phyloP scores from a whole-genome alignment of 1,140 invertebrate genomes.

The Seison nebaliae region DNA sequence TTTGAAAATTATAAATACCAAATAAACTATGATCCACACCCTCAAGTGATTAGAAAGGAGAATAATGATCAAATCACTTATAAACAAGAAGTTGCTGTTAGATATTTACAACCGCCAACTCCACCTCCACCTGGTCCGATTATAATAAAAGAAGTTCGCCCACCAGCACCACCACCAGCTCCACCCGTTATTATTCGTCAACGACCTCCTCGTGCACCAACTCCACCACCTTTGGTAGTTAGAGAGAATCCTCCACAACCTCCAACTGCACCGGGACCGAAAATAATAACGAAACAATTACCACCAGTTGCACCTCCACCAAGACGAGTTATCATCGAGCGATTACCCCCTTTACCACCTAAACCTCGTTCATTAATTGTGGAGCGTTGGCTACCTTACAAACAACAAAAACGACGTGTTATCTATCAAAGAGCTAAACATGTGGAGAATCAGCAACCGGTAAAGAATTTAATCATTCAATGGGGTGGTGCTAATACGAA shows the following conservation, averaged over 20 bases:
- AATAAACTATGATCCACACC: conserved; percentile 4
- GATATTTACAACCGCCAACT: conserved; percentile 12
- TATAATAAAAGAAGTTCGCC: conserved; percentile 3
- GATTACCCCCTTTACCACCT: conserved; percentile 2
- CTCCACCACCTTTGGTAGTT: conserved; percentile 4
- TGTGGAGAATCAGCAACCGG: neutral
- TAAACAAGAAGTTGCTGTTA: conserved; percentile 10
- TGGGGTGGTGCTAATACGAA: neutral
- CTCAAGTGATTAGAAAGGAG: conserved; percentile 6
- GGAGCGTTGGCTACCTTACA: conserved; percentile 9
- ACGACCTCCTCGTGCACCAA: neutral
- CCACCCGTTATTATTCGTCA: conserved; percentile 9
- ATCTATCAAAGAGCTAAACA: neutral
- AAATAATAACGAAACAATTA: conserved; percentile 2
- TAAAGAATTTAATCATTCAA: conserved; percentile 10
- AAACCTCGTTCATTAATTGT: conserved; percentile 7
- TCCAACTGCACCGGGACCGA: neutral
- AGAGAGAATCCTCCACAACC: conserved; percentile 6
- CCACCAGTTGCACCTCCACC: conserved; percentile 4
- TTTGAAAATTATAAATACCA: conserved; percentile 8
- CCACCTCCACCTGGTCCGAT: conserved; percentile 13
- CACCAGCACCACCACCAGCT: neutral
- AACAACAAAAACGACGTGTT: conserved; percentile 1
- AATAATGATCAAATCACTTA: conserved; percentile 7
- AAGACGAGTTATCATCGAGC: conserved; percentile 8